These are phyloP conservation scores for Peromyscus aztecus DNA, from an alignment of 2,797 vertebrate genomes.

Conservation along the genomic window DNA sequence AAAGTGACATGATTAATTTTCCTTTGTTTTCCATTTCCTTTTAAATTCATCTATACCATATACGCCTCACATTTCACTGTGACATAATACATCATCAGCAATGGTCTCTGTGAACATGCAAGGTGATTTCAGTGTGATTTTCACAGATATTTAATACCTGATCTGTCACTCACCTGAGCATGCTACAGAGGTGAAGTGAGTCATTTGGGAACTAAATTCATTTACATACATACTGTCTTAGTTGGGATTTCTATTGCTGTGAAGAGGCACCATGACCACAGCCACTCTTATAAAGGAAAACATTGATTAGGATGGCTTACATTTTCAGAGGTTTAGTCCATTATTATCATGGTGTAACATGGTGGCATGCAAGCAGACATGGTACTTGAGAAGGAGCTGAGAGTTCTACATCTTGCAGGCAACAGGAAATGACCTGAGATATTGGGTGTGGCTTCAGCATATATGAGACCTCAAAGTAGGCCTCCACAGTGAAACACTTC, in stretches of 20 bases:
- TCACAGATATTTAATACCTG: rapidly evolving
- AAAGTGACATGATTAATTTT: not conserved
- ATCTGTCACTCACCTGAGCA: not conserved
- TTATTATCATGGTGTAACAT: not conserved
- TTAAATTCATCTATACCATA: not conserved
- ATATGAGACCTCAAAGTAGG: not conserved
- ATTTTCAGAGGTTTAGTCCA: not conserved
- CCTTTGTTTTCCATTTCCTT: not conserved
- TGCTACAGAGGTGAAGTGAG: rapidly evolving
- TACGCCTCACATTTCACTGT: not conserved
- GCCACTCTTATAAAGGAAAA: not conserved
- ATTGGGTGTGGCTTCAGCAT: not conserved
- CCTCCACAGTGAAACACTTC: not conserved
- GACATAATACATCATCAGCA: not conserved
- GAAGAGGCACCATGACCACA: not conserved
- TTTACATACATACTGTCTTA: not conserved
- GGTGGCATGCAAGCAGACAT: not conserved
- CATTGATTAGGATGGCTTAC: not conserved
- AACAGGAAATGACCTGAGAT: not conserved
- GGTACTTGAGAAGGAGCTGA: not conserved
- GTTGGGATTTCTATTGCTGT: not conserved
- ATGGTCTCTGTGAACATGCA: not conserved
- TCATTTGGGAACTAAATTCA: rapidly evolving
- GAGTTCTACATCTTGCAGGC: not conserved
- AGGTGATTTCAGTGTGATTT: rapidly evolving